These are phyloP conservation scores for Myotis davidii DNA, from an alignment of 2,113 vertebrate genomes.

Conservation along the genomic window DNA sequence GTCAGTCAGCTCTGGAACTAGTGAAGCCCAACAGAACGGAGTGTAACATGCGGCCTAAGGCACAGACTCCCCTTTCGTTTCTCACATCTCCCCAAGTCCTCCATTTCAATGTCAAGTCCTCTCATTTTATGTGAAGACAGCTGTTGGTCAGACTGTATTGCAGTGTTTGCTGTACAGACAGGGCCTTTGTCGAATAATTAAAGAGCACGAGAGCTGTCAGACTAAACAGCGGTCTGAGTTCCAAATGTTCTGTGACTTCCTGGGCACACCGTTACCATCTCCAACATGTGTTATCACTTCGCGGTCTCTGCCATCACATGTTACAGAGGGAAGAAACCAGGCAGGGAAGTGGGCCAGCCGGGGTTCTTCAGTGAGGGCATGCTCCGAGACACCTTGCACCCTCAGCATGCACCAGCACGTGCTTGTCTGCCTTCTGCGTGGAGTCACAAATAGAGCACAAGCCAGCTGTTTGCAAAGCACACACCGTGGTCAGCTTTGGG, in stretches of 20 bases:
- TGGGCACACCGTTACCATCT: not conserved
- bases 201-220: conserved; percentile 21
- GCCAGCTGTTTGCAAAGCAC: not conserved
- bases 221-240: conserved; percentile 51
- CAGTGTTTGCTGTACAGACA: not conserved
- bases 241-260: not conserved
- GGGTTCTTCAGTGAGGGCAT: not conserved
- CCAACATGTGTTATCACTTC: conserved; percentile 43
- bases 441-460: not conserved
- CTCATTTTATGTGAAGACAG: not conserved
- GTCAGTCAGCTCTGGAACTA: not conserved
- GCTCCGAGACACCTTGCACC: not conserved
- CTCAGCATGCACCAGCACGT: not conserved
- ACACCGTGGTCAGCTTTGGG: not conserved
- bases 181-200: not conserved
- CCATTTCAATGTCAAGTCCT: not conserved
- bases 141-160: conserved; percentile 9
- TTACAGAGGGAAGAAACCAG: not conserved
- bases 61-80: not conserved
- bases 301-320: not conserved
- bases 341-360: not conserved
- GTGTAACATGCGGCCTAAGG: not conserved
- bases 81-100: not conserved
- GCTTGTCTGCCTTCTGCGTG: not conserved
- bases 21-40: not conserved